Evolutionary conservation across 2,888 invertebrate genomes (phyloP), one percentile per base, ranked within the genome.

Genomic region (Hyles lineata): DNA sequence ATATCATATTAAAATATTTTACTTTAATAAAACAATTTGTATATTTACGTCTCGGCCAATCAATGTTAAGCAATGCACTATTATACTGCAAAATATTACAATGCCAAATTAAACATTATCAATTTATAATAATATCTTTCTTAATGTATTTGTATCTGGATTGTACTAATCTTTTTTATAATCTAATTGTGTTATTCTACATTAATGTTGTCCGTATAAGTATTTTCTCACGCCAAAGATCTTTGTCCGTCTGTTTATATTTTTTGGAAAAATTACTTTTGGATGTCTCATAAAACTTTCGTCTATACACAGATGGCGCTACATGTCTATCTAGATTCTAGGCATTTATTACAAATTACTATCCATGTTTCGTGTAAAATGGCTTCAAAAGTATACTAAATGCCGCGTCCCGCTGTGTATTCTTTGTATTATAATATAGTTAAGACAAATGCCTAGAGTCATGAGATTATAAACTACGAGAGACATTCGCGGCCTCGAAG

Each of bases 171-270:
- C 55, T 5, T 50, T 67, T 50, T 50, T 21, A 32, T 19, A 19
- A 9, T 15, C 43, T 23, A 67, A 15, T 67, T 67, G 23, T 23
- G 15, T 43, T 25, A 60, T 67, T 63, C 63, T 67, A 67, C 17
- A 50, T 7, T 17, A 67, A 67, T 43, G 17, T 67, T 43, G n/a
- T n/a, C 50, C 23, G 1, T 67, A n/a, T 43, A 43, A 21, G 50
- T 67, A 67, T 67, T 67, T 43, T 43, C 50, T 67, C 50, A 67
- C 67, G 50, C 67, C 67, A 67, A 67, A 67, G 67, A 67, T 50
- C 7, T 67, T 67, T 50, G 67, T 67, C 43, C 43, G 43, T 50
- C 21, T 43, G 50, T 50, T 67, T 2, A 23, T 21, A 50, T 17
- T 67, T 43, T 67, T 43, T 2, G 7, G 0, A 25, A 21, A 5